Conservation (phyloP, 2,797 vertebrate species). For the Geotrypetes seraphini region DNA sequence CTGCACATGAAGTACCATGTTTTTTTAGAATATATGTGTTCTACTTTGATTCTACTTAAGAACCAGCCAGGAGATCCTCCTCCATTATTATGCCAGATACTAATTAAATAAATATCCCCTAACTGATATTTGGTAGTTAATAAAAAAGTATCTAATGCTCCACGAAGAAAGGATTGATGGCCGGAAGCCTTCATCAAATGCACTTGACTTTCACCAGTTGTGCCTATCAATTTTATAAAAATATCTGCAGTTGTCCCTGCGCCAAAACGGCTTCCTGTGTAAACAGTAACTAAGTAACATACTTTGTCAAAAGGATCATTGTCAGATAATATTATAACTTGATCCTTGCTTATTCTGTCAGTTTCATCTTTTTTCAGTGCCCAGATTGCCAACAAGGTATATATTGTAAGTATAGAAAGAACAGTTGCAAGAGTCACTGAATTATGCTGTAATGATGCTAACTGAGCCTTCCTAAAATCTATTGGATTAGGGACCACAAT, state of each 20-base stretch:
- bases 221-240: slow-evolving; percentile 39
- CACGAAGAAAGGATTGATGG: slow-evolving; percentile 20
- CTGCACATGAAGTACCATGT: slow-evolving; percentile 52
- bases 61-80: slow-evolving; percentile 39
- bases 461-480: slow-evolving; percentile 15
- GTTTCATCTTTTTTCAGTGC: slow-evolving; percentile 28
- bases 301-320: slow-evolving; percentile 42
- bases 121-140: slow-evolving; percentile 29
- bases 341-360: slow-evolving; percentile 21
- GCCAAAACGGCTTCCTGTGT: slow-evolving; percentile 43
- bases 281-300: slow-evolving; percentile 44
- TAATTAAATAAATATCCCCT: slow-evolving; percentile 40
- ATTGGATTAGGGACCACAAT: slow-evolving; percentile 31
- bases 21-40: slow-evolving; percentile 25
- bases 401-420: slow-evolving; percentile 17
- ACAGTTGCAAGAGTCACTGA: slow-evolving; percentile 29
- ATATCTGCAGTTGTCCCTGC: slow-evolving; percentile 41
- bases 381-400: slow-evolving; percentile 33
- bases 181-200: slow-evolving; percentile 35
- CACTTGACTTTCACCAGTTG: neutral
- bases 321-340: slow-evolving; percentile 32
- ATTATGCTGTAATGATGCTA: slow-evolving; percentile 25
- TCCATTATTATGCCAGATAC: slow-evolving; percentile 38
- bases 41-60: slow-evolving; percentile 49
- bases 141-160: slow-evolving; percentile 39